Conservation (phyloP, 1,140 invertebrate genomes). For the Micrasema minimum region DNA sequence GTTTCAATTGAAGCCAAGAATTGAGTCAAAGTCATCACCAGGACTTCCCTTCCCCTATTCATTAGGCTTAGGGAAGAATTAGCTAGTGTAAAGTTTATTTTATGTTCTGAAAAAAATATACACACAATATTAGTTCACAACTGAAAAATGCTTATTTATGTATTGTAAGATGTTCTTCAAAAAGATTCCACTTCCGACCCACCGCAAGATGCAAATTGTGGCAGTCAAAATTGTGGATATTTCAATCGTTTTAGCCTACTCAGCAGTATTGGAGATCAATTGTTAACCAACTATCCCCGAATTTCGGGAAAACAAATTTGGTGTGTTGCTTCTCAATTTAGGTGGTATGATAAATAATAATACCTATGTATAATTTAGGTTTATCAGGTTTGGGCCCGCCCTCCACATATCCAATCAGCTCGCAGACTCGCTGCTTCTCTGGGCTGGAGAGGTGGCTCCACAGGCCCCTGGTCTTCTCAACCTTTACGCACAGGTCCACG, state of each 20-base stretch:
- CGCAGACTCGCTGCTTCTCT: constrained; percentile 73
- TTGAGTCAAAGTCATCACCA: constrained; percentile 79
- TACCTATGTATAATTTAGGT: constrained; percentile 70
- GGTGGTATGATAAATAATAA: too few species aligned
- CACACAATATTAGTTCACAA: constrained; percentile 20
- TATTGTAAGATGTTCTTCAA: too few species aligned
- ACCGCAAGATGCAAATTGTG: too few species aligned
- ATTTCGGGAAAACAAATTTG: too few species aligned
- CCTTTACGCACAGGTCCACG: constrained; percentile 57
- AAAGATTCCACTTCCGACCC: too few species aligned
- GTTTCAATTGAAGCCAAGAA: constrained; percentile 78
- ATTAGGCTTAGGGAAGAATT: constrained; percentile 78
- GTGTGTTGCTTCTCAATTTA: too few species aligned
- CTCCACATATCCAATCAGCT: constrained; percentile 69
- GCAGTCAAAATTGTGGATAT: too few species aligned
- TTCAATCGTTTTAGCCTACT: too few species aligned
- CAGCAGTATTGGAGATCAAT: too few species aligned
- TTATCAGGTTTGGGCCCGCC: constrained; percentile 61
- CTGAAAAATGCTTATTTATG: too few species aligned
- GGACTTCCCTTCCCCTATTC: constrained; percentile 77
- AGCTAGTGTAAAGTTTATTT: constrained; percentile 81
- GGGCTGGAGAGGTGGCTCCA: constrained; percentile 76
- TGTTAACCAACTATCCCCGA: too few species aligned
- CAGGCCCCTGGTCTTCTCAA: constrained; percentile 67
- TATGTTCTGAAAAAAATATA: constrained; percentile 73